Evolutionary conservation across 2,797 vertebrate species (phyloP).

Genomic region (Luscinia megarhynchos): DNA sequence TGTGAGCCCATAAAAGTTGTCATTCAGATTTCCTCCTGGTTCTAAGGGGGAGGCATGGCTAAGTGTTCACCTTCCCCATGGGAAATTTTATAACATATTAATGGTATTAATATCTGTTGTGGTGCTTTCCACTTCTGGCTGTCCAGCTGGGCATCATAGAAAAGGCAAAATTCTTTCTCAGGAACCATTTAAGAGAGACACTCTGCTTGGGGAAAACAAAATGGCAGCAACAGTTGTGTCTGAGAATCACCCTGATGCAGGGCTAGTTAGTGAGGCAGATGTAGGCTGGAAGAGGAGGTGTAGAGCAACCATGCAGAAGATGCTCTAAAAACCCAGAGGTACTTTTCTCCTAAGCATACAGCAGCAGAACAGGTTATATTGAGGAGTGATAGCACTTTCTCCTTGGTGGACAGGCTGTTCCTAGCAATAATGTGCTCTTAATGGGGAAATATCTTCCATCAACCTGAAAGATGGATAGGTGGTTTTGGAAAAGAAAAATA

Average conservation of each 20-base stretch:
- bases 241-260: background rate
- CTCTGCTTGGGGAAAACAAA: background rate
- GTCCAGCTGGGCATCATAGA: background rate
- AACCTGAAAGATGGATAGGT: background rate
- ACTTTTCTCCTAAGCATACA: background rate
- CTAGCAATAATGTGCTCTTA: constrained; percentile 1
- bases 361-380: background rate
- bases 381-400: background rate
- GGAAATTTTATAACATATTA: background rate
- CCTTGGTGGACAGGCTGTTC: background rate
- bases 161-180: background rate
- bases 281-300: background rate
- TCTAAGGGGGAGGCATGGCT: background rate
- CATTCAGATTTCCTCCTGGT: background rate
- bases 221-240: background rate
- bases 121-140: background rate
- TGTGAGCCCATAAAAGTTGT: background rate
- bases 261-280: background rate
- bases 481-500: background rate
- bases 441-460: background rate
- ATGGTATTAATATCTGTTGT: background rate
- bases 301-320: background rate
- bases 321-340: background rate
- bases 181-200: background rate
- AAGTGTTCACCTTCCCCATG: background rate